Evolutionary conservation across 2,797 vertebrate species (phyloP).

Genomic region (Toxotes lorentzi): DNA sequence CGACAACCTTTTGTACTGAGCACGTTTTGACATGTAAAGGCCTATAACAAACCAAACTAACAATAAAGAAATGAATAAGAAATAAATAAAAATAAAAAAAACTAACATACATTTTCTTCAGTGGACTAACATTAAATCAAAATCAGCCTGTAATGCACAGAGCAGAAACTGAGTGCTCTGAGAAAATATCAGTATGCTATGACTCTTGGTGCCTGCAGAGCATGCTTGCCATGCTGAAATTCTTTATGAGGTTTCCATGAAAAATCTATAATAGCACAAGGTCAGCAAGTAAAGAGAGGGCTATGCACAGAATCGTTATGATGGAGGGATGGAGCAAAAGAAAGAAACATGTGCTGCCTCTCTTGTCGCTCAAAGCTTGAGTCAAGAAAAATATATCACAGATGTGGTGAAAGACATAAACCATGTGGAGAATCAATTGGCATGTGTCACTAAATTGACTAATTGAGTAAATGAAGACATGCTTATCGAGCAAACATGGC

Average conservation of each 20-base stretch:
- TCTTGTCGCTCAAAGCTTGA: conserved; percentile 44
- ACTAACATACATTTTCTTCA: not conserved
- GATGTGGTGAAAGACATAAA: conserved; percentile 42
- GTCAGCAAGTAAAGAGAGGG: conserved; percentile 18
- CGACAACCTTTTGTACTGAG: too few species aligned
- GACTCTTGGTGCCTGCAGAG: not conserved
- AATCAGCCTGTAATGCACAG: not conserved
- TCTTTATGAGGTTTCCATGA: conserved; percentile 25
- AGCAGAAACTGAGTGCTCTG: not conserved
- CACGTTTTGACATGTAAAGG: too few species aligned
- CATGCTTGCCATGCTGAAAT: conserved; percentile 5
- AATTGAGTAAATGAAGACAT: not conserved
- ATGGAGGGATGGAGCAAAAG: conserved; percentile 52
- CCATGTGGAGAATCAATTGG: conserved; percentile 63
- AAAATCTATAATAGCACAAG: conserved; percentile 44
- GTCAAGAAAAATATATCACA: conserved; percentile 56
- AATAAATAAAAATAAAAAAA: not conserved
- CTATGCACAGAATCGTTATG: conserved; percentile 8
- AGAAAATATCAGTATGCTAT: not conserved
- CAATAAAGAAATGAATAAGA: too few species aligned
- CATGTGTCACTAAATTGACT: conserved; percentile 5
- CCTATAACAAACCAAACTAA: too few species aligned
- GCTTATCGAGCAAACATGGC: conserved; percentile 33
- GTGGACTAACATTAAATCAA: not conserved
- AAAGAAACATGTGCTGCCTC: conserved; percentile 55